A percentile compares a stretch with the other conserved stretches of the same genome.
These are phyloP conservation scores for Erythrocercus mccallii DNA, from an alignment of 2,113 vertebrate species.

Conservation along the genomic window DNA sequence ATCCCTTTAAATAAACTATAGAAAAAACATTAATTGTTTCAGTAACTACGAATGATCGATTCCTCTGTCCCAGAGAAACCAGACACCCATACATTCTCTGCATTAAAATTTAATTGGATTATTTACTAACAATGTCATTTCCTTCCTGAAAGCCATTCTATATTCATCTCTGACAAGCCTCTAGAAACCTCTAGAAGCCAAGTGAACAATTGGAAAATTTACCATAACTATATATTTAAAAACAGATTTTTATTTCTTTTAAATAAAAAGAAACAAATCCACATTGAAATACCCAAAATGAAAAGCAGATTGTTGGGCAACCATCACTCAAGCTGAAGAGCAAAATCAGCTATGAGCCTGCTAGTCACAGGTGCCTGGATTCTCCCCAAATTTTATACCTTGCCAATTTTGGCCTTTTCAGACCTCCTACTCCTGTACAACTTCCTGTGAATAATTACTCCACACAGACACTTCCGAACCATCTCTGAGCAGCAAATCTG, in stretches of 20 bases:
- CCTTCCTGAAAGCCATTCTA: neutral
- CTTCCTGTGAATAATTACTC: neutral
- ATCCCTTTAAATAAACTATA: conserved; percentile 18
- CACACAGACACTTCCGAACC: neutral
- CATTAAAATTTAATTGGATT: conserved; percentile 15
- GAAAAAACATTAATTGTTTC: conserved; percentile 16
- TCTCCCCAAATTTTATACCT: neutral
- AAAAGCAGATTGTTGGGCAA: neutral
- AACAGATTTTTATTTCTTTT: neutral
- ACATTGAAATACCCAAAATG: neutral
- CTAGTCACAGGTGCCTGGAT: neutral
- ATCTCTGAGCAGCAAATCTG: neutral
- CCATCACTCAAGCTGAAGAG: neutral
- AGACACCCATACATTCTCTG: neutral
- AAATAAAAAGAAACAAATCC: neutral
- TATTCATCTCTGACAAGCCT: neutral
- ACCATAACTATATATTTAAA: neutral
- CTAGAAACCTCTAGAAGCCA: neutral
- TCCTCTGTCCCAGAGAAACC: conserved; percentile 1
- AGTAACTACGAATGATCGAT: neutral
- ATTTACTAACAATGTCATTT: neutral
- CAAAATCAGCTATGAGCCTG: neutral
- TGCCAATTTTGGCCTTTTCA: neutral
- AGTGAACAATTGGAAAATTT: neutral
- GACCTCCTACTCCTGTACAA: neutral